These are phyloP conservation scores for Castor canadensis DNA, from an alignment of 2,113 vertebrate species.

Conservation along the genomic window DNA sequence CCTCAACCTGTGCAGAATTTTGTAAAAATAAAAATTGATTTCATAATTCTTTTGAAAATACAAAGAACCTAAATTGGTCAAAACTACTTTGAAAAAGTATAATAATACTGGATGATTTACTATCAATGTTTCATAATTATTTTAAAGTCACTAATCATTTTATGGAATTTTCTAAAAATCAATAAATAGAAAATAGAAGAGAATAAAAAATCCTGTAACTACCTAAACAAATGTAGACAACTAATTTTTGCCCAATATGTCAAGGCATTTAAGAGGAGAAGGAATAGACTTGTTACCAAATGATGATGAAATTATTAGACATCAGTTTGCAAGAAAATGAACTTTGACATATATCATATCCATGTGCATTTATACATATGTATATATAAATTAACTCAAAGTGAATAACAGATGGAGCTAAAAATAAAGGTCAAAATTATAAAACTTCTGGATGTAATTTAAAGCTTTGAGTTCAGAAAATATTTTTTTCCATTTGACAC, in stretches of 20 bases:
- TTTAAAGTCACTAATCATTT: not conserved
- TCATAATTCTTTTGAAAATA: not conserved
- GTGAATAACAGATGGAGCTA: not conserved
- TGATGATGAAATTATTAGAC: not conserved
- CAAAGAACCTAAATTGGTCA: not conserved
- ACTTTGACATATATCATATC: not conserved
- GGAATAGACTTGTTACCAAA: not conserved
- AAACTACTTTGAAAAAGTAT: not conserved
- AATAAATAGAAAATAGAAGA: not conserved
- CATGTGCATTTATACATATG: no score
- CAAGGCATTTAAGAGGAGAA: no score
- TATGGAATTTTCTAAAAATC: not conserved
- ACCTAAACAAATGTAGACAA: no score
- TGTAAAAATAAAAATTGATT: not conserved
- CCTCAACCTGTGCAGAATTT: not conserved
- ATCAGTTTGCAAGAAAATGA: not conserved
- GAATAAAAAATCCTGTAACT: not conserved
- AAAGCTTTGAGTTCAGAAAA: not conserved
- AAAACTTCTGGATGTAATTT: not conserved
- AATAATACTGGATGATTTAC: not conserved
- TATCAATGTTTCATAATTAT: not conserved
- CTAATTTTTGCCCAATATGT: no score
- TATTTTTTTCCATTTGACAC: not conserved
- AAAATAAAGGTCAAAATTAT: not conserved
- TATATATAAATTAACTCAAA: not conserved